These are phyloP conservation scores for Gymnorhina tibicen DNA, from an alignment of 2,113 vertebrate species.

Conservation along the genomic window DNA sequence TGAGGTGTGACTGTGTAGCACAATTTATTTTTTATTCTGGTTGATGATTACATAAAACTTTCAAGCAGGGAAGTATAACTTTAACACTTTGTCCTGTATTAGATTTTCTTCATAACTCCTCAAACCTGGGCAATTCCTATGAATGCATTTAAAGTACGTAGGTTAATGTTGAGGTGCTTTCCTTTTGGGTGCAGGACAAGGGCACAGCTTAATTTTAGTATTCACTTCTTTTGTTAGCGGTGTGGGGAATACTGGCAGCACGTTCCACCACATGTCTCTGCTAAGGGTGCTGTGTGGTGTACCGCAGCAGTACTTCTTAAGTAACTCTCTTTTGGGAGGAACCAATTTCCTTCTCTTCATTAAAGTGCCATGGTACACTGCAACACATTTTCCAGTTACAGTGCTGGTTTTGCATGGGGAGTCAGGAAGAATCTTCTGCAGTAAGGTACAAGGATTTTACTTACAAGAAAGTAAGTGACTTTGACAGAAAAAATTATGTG, in stretches of 20 bases:
- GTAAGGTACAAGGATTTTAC: neutral
- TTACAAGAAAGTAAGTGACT: neutral
- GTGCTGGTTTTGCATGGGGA: neutral
- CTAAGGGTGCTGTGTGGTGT: fast-evolving
- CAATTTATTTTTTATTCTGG: neutral
- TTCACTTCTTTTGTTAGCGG: neutral
- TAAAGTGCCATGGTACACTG: neutral
- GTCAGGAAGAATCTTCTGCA: neutral
- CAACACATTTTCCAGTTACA: neutral
- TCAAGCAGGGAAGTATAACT: neutral
- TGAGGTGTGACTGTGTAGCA: neutral
- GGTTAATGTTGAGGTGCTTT: neutral
- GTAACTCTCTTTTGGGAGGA: neutral
- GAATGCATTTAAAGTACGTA: neutral
- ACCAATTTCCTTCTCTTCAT: neutral
- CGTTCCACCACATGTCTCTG: neutral
- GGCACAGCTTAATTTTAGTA: neutral
- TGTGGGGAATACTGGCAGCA: neutral
- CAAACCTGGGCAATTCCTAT: neutral
- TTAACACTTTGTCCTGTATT: neutral
- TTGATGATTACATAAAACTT: neutral
- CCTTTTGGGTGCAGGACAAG: neutral
- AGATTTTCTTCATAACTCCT: neutral
- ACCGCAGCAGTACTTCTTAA: neutral
- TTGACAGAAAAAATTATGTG: neutral